Evolutionary conservation across 2,113 vertebrate genomes (phyloP), one percentile per base, ranked within the genome.

Genomic region (Anas platyrhynchos): DNA sequence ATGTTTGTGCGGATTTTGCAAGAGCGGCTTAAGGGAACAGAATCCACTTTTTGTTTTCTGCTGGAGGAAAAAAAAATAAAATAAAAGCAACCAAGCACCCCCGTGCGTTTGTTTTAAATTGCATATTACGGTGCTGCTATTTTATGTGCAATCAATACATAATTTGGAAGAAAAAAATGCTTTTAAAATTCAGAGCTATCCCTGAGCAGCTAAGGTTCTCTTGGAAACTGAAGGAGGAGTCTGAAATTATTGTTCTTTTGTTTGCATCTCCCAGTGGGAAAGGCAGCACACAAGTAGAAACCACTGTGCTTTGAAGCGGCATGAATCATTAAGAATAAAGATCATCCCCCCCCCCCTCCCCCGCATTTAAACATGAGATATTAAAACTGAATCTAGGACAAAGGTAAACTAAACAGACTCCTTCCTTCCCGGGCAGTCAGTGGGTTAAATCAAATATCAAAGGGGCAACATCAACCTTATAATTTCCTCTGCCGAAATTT

Each of bases 231-330:
- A 95, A 96, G 94, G 93, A 96, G 95, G 95, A 97, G 95, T 96
- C 96, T 96, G 95, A 96, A 96, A 96, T 97, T 96, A 96, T 96
- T 97, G 94, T 97, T 96, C 94, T 96, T 97, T 97, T 96, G 96
- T 97, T 97, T 97, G 96, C 96, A 96, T 96, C 93, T 88, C 94
- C 91, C 95, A 96, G 86, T 95, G 95, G 93, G 94, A 93, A 97
- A 96, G 90, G 88, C 93, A 97, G 94, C 93, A 96, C 82, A 93
- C 92, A 97, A 96, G 92, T 84, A 95, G 91, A 95, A 97, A 95
- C 90, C 92, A 94, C 93, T 92, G 93, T 87, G 95, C 93, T 96
- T 44, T 89, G 80, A 96, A 94, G 92, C 94, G 85, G 90, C 83
- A 86, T 69, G n/a, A 96, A 96, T 93, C 88, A 96, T 79, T 92